These are phyloP conservation scores for Catalaphyllia jardinei DNA, from an alignment of 64 coral and sea anemone genomes.

Conservation along the genomic window DNA sequence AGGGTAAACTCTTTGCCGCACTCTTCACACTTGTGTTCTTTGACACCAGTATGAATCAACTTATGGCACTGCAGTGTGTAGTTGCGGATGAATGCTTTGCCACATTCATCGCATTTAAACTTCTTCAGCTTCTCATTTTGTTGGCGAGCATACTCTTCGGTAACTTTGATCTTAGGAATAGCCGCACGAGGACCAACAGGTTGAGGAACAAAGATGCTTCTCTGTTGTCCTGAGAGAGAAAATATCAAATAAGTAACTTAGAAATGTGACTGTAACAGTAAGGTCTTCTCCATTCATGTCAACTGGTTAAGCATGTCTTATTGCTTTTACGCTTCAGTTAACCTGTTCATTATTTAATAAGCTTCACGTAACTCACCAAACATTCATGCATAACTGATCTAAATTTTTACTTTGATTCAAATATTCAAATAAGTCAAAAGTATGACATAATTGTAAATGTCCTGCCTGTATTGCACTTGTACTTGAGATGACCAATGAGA, in stretches of 20 bases:
- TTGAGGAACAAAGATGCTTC: constrained; percentile 95
- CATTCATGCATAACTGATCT: not conserved
- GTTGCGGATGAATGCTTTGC: constrained; percentile 89
- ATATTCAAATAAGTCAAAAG: not conserved
- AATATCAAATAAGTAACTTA: not conserved
- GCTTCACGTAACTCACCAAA: not conserved
- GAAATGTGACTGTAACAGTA: not conserved
- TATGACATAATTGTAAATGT: not conserved
- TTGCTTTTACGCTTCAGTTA: no score
- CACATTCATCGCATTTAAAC: constrained; percentile 91
- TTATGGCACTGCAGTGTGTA: constrained; percentile 94
- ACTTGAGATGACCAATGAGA: constrained; percentile 97
- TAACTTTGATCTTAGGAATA: constrained; percentile 91
- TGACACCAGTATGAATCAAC: constrained; percentile 88
- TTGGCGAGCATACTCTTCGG: constrained; percentile 86
- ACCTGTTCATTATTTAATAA: no score
- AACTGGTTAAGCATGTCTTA: no score
- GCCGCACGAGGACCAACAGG: constrained; percentile 42
- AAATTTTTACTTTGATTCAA: not conserved
- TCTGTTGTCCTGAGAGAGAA: constrained; percentile 61
- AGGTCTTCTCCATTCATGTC: no score
- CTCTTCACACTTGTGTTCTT: constrained; percentile 84
- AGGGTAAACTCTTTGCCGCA: constrained; percentile 91
- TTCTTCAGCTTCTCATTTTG: constrained; percentile 99
- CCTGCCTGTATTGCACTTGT: constrained; percentile 88